A percentile compares a stretch with the other conserved stretches of the same genome.
Conservation (phyloP, 2,113 vertebrate genomes). For the Aegotheles bennettii region DNA sequence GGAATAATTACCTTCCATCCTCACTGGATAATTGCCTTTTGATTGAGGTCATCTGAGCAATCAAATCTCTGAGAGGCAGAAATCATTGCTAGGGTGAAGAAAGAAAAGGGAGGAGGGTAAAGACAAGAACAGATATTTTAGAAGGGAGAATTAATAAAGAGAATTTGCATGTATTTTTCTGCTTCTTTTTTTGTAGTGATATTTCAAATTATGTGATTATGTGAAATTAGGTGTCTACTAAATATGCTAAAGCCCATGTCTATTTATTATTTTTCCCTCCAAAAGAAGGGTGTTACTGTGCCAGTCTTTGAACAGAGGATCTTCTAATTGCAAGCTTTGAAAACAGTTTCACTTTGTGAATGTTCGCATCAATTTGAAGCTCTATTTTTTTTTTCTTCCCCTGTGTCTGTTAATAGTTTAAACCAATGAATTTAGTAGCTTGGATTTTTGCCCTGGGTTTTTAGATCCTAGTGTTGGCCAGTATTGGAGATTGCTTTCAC, state of each 20-base stretch:
- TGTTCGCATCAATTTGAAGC: neutral
- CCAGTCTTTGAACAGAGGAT: neutral
- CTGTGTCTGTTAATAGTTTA: neutral
- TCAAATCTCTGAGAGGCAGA: constrained; percentile 83
- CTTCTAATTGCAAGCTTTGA: neutral
- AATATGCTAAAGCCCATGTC: neutral
- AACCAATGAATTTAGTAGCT: neutral
- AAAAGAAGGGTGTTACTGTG: neutral
- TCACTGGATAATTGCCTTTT: constrained; percentile 92
- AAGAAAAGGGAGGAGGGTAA: constrained; percentile 25
- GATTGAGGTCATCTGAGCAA: constrained; percentile 98
- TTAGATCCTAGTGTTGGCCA: neutral
- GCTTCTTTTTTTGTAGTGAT: constrained; percentile 10
- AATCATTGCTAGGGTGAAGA: constrained; percentile 67
- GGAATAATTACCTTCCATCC: constrained; percentile 88
- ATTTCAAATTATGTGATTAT: constrained; percentile 31
- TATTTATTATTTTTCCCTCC: neutral
- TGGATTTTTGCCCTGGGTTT: neutral
- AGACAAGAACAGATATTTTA: constrained; percentile 31
- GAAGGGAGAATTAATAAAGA: constrained; percentile 32
- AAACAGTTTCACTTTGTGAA: neutral
- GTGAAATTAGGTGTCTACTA: constrained; percentile 32
- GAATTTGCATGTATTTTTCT: neutral
- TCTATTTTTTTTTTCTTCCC: neutral
- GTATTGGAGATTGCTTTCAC: neutral